Evolutionary conservation across 2,113 vertebrate genomes (phyloP).

Genomic region (Strix uralensis): DNA sequence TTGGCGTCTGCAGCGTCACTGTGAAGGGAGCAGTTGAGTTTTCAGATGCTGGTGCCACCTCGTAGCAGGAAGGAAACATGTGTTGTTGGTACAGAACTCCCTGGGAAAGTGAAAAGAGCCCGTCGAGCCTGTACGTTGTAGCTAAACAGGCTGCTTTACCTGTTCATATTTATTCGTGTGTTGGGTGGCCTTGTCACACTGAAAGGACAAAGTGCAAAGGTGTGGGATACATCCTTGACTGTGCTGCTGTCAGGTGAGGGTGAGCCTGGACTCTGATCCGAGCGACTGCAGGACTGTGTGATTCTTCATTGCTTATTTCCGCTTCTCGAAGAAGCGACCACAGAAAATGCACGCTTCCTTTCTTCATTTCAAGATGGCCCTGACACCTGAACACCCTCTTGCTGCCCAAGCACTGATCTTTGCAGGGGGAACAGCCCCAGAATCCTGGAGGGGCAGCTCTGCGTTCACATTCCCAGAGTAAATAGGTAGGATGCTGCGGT

Average conservation of each 20-base stretch:
- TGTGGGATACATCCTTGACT: not conserved
- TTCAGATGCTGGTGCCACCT: not conserved
- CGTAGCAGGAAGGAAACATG: rapidly evolving
- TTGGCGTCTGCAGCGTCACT: not conserved
- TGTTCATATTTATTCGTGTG: rapidly evolving
- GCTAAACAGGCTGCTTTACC: not conserved
- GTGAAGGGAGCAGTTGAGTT: not conserved
- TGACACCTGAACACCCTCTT: not conserved
- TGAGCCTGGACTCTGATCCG: rapidly evolving
- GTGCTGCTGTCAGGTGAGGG: not conserved
- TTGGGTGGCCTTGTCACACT: not conserved
- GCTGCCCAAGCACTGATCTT: not conserved
- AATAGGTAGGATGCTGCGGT: not conserved
- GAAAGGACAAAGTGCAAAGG: not conserved
- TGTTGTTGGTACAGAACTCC: not conserved
- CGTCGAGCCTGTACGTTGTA: not conserved
- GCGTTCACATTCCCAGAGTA: rapidly evolving
- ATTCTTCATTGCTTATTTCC: not conserved
- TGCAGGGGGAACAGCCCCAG: rapidly evolving
- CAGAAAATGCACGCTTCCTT: not conserved
- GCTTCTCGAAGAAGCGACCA: not conserved
- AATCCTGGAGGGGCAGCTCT: not conserved
- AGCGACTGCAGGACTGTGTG: rapidly evolving
- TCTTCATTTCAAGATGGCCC: not conserved
- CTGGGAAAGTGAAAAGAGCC: not conserved